Evolutionary conservation across 2,888 invertebrate genomes (phyloP).

Genomic region (Ptilodon capucinus): DNA sequence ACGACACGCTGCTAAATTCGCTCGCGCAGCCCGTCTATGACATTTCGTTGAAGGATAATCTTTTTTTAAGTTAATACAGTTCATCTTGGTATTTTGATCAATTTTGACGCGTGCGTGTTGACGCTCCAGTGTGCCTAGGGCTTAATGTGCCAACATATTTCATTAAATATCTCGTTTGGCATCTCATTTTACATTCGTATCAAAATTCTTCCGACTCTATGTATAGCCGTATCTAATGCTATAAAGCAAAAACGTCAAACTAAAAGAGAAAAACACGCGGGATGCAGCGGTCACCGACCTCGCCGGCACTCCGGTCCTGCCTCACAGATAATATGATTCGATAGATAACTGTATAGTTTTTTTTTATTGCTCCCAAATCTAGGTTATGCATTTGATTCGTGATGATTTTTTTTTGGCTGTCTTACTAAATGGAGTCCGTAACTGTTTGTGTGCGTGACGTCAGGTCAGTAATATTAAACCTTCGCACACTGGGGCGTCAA

Average conservation of each 20-base stretch:
- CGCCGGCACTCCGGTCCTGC: conserved; percentile 58
- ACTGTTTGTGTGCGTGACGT: conserved; percentile 38
- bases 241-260: conserved; percentile 45
- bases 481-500: too few species aligned
- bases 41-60: too few species aligned
- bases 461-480: conserved; percentile 19
- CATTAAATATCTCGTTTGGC: conserved; percentile 2
- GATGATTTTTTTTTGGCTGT: conserved; percentile 45
- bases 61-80: too few species aligned
- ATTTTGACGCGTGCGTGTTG: too few species aligned
- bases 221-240: conserved; percentile 35
- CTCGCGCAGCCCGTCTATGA: too few species aligned
- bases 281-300: conserved; percentile 59
- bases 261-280: conserved; percentile 60
- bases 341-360: conserved; percentile 78
- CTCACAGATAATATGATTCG: conserved; percentile 71
- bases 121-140: too few species aligned
- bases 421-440: conserved; percentile 29
- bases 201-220: not conserved
- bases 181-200: not conserved
- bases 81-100: too few species aligned
- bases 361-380: conserved; percentile 66
- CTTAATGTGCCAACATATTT: not conserved
- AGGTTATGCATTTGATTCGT: conserved; percentile 69
- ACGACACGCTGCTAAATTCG: too few species aligned